Evolutionary conservation across 2,797 vertebrate genomes (phyloP).

Genomic region (Anisognathus igniventris): DNA sequence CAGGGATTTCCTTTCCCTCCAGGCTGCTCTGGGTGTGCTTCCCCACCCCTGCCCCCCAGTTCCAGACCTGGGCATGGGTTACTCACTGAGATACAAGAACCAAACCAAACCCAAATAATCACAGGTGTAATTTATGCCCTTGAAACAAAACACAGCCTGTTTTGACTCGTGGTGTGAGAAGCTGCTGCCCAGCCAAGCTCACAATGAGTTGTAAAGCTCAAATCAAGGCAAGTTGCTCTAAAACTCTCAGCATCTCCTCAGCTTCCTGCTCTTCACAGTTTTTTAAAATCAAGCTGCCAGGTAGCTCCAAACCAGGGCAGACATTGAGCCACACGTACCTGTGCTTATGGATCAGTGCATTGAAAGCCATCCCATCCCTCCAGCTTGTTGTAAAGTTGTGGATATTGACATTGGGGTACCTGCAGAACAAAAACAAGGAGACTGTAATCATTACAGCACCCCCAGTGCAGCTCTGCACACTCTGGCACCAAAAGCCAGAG

Average conservation of each 20-base stretch:
- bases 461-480: neutral
- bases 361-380: slow-evolving; percentile 95
- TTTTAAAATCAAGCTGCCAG: neutral
- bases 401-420: slow-evolving; percentile 93
- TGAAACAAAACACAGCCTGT: neutral
- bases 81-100: neutral
- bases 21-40: neutral
- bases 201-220: neutral
- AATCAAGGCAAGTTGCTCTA: neutral
- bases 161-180: neutral
- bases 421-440: slow-evolving; percentile 52
- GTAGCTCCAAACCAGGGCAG: neutral
- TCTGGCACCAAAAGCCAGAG: neutral
- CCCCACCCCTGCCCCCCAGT: fast-evolving
- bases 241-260: neutral
- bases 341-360: slow-evolving; percentile 94
- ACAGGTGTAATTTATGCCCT: neutral
- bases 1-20: neutral
- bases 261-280: neutral
- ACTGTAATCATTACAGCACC: neutral
- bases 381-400: slow-evolving; percentile 93
- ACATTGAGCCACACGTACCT: slow-evolving; percentile 56
- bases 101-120: neutral
- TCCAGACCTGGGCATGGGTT: neutral
- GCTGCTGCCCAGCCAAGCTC: neutral